Evolutionary conservation across 2,888 invertebrate species (phyloP).

Genomic region (Trichopoda pennipes): DNA sequence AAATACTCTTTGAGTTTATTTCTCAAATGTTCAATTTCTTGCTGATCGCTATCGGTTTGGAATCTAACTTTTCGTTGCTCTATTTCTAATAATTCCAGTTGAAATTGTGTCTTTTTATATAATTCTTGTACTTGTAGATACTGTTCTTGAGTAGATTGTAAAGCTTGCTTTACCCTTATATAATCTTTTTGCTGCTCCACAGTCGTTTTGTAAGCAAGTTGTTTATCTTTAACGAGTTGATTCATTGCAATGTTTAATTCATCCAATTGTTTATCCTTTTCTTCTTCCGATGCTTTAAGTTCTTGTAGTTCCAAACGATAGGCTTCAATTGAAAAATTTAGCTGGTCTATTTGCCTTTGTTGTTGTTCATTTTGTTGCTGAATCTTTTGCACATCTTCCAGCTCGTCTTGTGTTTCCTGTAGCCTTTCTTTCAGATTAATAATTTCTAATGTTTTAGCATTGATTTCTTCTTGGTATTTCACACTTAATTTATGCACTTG

Average conservation of each 20-base stretch:
- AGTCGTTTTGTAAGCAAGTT: slow-evolving; percentile 48
- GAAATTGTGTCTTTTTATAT: slow-evolving; percentile 73
- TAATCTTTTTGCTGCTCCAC: slow-evolving; percentile 62
- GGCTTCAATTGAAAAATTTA: slow-evolving; percentile 72
- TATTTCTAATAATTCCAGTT: slow-evolving; percentile 72
- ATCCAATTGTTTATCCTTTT: slow-evolving; percentile 72
- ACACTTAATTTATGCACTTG: slow-evolving; percentile 75
- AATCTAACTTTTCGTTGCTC: slow-evolving; percentile 70
- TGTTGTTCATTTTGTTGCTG: slow-evolving; percentile 74
- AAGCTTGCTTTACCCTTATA: slow-evolving; percentile 69
- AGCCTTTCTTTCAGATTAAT: slow-evolving; percentile 72
- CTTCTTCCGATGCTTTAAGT: slow-evolving; percentile 65
- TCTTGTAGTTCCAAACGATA: slow-evolving; percentile 72
- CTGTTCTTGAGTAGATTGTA: slow-evolving; percentile 71
- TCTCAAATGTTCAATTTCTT: slow-evolving; percentile 70
- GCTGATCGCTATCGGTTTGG: slow-evolving; percentile 68
- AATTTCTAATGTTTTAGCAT: slow-evolving; percentile 74
- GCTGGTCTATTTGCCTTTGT: slow-evolving; percentile 72
- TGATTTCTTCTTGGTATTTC: slow-evolving; percentile 74
- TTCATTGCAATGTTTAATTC: slow-evolving; percentile 66
- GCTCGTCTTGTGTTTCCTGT: slow-evolving; percentile 72
- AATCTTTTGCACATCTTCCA: slow-evolving; percentile 71
- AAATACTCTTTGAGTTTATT: slow-evolving; percentile 71
- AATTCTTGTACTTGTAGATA: slow-evolving; percentile 72
- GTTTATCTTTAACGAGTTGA: slow-evolving; percentile 67